Evolutionary conservation across 2,797 vertebrate genomes (phyloP), one percentile per base, ranked within the genome.

Genomic region (Pelodytes ibericus): DNA sequence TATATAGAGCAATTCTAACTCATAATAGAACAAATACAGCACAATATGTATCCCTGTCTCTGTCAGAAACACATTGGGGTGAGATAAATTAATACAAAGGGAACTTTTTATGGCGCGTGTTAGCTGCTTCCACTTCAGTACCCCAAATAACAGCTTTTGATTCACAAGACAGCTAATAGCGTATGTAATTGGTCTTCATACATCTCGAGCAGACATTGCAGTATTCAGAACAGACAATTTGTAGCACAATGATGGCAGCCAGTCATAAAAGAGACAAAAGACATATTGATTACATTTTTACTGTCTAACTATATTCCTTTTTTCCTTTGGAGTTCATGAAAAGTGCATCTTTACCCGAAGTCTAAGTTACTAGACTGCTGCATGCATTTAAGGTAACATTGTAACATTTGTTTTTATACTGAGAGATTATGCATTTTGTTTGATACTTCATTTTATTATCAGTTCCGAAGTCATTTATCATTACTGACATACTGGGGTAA

Each of bases 101-200:
- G 59, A 72, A n/a, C 63, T 78, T 78, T 77, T 78, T 72, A 72
- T 72, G 66, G 13, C 8, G 20, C 44, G 44, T 67, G 62, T 66
- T 22, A 72, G 69, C 15, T 41, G 27, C 70, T 78, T 72, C 51
- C 69, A 77, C 69, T 77, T 60, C 63, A 78, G 64, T 78, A 51
- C 70, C 15, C 56, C 63, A 67, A 72, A 78, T 78, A 78, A 72
- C 70, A 29, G 63, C 76, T 78, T 77, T 60, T 72, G 76, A 78
- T 67, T 72, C 76, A 72, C 62, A 72, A 72, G 68, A 72, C 70
- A 72, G 56, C 76, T 78, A 78, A 78, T 78, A 78, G 76, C 67
- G 76, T 78, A 78, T 78, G 76, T 78, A 78, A 78, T 78, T 78
- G 75, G 76, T 67, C 76, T 72, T 78, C 70, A 72, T 78, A 72